Conservation (phyloP, 2,113 vertebrate genomes). For the Theristicus caerulescens region DNA sequence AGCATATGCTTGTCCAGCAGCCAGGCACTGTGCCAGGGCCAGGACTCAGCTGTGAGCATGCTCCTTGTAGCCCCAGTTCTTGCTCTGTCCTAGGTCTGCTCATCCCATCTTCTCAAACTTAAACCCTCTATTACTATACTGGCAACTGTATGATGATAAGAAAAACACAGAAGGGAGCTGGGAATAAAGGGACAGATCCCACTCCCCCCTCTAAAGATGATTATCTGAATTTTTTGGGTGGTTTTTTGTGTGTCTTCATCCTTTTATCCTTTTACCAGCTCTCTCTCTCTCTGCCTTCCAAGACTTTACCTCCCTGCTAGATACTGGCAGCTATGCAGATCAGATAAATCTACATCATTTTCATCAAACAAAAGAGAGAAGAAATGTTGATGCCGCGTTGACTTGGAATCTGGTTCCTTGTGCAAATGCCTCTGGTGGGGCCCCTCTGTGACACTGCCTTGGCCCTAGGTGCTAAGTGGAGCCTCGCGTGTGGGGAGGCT, state of each 20-base stretch:
- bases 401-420: not conserved
- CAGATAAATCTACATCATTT: not conserved
- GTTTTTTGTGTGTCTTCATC: too few species aligned
- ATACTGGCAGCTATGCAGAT: not conserved
- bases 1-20: not conserved
- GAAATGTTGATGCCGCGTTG: not conserved
- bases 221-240: not conserved
- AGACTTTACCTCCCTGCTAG: not conserved
- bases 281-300: not conserved
- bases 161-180: not conserved
- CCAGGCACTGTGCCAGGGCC: not conserved
- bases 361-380: not conserved
- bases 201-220: not conserved
- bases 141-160: not conserved
- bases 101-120: too few species aligned
- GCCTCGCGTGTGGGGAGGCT: fast-evolving
- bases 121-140: not conserved
- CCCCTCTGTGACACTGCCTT: not conserved
- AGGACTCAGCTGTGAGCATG: not conserved
- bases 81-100: not conserved
- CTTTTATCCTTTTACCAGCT: not conserved
- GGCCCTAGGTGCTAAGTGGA: not conserved
- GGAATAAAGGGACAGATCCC: not conserved
- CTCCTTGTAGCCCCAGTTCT: not conserved
- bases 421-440: not conserved